Evolutionary conservation across 2,888 invertebrate species (phyloP).

Genomic region (Phengaris alcon): DNA sequence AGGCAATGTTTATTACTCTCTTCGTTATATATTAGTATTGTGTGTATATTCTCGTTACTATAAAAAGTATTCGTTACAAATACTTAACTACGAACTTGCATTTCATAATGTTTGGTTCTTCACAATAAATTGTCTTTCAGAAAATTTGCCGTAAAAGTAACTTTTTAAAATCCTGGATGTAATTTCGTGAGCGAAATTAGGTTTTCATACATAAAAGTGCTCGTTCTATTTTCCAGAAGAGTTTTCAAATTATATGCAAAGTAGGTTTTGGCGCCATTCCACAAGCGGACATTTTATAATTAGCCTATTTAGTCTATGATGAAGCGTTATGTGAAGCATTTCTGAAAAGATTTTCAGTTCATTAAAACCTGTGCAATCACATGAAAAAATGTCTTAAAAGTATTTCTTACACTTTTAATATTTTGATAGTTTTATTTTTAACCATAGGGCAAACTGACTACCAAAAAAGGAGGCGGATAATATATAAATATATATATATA

Average conservation of each 20-base stretch:
- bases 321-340: neutral
- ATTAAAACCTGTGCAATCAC: neutral
- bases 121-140: neutral
- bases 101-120: neutral
- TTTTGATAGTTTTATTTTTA: too few species aligned
- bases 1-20: neutral
- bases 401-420: too few species aligned
- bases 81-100: neutral
- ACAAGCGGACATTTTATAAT: neutral
- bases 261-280: constrained; percentile 13
- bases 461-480: too few species aligned
- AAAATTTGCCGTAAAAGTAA: neutral
- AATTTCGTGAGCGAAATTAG: neutral
- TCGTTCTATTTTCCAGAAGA: constrained; percentile 6
- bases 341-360: neutral
- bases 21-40: too few species aligned
- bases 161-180: neutral
- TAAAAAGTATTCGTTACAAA: neutral
- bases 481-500: too few species aligned
- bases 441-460: too few species aligned
- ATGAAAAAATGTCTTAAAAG: too few species aligned
- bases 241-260: constrained; percentile 13
- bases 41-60: neutral
- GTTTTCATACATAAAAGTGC: constrained; percentile 14
- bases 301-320: constrained; percentile 3